Evolutionary conservation across 2,113 vertebrate genomes (phyloP).

Genomic region (Gallinago paraguaiae): DNA sequence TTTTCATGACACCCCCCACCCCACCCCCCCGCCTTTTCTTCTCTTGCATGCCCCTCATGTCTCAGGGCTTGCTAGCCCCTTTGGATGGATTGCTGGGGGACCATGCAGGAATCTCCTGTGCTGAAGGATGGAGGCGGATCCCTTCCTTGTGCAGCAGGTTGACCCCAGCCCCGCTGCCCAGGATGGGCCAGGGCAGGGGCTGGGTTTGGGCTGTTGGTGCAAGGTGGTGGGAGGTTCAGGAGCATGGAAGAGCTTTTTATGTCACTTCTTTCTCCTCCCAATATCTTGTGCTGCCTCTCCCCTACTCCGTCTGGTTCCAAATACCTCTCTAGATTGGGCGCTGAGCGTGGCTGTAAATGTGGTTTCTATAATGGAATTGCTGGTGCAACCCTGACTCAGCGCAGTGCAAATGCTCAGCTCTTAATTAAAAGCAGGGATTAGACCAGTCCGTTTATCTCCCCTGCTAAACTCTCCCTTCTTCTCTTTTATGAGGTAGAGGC

Average conservation of each 20-base stretch:
- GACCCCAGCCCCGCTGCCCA: not conserved
- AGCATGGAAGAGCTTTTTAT: not conserved
- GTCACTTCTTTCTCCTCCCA: not conserved
- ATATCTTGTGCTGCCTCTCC: not conserved
- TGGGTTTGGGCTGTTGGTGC: not conserved
- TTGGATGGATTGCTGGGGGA: not conserved
- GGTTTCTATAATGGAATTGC: not conserved
- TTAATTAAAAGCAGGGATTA: slow-evolving; percentile 42
- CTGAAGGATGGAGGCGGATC: not conserved
- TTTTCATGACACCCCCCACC: not conserved
- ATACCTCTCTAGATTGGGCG: rapidly evolving
- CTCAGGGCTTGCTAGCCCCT: too few relatives aligned
- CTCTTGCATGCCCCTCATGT: not conserved
- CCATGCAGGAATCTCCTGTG: not conserved
- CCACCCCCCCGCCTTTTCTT: not conserved
- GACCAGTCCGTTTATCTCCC: slow-evolving; percentile 34
- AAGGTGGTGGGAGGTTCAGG: not conserved
- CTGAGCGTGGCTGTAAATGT: not conserved
- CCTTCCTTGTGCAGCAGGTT: not conserved
- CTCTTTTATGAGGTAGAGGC: not conserved
- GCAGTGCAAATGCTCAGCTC: not conserved
- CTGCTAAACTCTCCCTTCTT: slow-evolving; percentile 44
- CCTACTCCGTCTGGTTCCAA: rapidly evolving
- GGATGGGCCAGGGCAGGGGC: not conserved
- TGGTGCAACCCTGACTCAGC: not conserved